Evolutionary conservation across 2,113 vertebrate species (phyloP).

Genomic region (Lagopus muta): DNA sequence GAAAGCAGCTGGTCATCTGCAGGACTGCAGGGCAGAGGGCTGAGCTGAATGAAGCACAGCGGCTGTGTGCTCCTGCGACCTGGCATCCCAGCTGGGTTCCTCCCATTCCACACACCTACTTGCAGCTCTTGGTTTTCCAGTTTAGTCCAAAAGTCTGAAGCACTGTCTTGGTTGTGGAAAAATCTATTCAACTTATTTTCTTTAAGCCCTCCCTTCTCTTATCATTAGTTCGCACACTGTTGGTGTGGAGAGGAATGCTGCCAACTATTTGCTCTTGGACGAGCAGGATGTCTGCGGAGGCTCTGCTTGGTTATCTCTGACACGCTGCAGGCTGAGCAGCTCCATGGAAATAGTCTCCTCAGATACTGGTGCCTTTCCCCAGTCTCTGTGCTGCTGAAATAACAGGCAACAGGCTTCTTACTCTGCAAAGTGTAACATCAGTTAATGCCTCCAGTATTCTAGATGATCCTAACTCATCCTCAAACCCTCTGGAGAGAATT

Average conservation of each 20-base stretch:
- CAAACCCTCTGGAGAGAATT: neutral
- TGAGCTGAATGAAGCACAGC: too few species aligned
- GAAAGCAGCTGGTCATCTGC: neutral
- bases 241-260: constrained; percentile 62
- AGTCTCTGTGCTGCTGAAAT: constrained; percentile 6
- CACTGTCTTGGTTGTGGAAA: constrained; percentile 52
- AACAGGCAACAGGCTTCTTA: neutral
- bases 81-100: neutral
- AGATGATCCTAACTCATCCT: neutral
- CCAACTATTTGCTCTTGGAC: constrained; percentile 71
- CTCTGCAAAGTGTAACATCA: neutral
- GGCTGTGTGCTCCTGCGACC: fast-evolving
- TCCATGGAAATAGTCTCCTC: constrained; percentile 4
- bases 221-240: constrained; percentile 68
- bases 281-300: constrained; percentile 55
- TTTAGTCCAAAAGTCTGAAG: constrained; percentile 32
- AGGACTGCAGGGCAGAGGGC: fast-evolving
- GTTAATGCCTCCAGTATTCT: neutral
- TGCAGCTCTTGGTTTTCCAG: neutral
- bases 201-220: constrained; percentile 53
- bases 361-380: neutral
- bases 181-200: constrained; percentile 50
- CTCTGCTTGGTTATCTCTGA: constrained; percentile 45
- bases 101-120: neutral
- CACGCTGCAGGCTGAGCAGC: constrained; percentile 23